These are phyloP conservation scores for Papilio demoleus DNA, from an alignment of 2,888 invertebrate genomes.

Conservation along the genomic window DNA sequence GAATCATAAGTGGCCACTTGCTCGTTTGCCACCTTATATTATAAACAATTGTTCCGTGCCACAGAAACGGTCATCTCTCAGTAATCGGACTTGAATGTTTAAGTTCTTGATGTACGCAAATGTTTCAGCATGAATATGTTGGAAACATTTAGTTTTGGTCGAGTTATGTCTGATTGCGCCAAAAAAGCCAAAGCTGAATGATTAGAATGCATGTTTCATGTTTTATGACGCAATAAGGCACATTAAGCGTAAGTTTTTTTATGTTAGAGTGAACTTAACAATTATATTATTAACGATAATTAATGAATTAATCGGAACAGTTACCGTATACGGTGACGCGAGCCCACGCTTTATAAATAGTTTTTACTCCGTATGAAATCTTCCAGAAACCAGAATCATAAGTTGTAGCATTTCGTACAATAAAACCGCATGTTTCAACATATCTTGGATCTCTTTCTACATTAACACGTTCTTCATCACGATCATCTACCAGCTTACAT, in stretches of 20 bases:
- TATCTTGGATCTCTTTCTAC: conserved; percentile 51
- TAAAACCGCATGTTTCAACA: conserved; percentile 58
- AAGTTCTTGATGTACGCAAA: not conserved
- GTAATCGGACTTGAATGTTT: not conserved
- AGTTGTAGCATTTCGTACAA: conserved; percentile 51
- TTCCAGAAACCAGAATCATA: conserved; percentile 60
- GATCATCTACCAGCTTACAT: conserved; percentile 60
- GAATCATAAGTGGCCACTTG: too few species aligned
- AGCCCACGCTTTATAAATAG: conserved; percentile 57
- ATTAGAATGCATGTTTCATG: not conserved
- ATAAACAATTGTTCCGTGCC: not conserved
- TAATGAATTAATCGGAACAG: conserved; percentile 18
- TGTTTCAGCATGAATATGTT: not conserved
- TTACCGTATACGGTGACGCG: conserved; percentile 62
- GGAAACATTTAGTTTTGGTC: not conserved
- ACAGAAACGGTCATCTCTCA: not conserved
- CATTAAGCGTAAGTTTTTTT: conserved; percentile 2
- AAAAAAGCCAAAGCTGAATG: conserved; percentile 28
- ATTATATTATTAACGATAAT: conserved; percentile 8
- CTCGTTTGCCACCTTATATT: too few species aligned
- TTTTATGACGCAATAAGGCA: conserved; percentile 3
- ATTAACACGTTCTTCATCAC: conserved; percentile 45
- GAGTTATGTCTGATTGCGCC: not conserved
- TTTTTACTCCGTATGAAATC: conserved; percentile 60
- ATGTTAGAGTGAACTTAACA: not conserved